Percentiles rank a stretch among this genome's conserved stretches.
phyloP scores from a whole-genome alignment of 1,140 invertebrate genomes.

The Leptestheria dahalacensis region DNA sequence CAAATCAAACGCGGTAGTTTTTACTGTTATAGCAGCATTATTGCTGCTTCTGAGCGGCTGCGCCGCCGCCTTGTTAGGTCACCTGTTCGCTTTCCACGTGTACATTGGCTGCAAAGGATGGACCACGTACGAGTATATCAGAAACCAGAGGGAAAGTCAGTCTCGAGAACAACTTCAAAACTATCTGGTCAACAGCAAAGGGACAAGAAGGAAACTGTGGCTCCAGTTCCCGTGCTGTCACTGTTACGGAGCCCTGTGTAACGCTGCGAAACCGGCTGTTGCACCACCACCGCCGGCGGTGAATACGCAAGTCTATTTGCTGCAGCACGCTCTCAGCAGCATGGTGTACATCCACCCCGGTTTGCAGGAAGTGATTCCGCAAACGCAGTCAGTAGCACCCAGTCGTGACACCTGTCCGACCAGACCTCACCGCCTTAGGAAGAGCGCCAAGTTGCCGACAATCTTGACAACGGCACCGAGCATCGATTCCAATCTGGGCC shows the following conservation, averaged over 20 bases:
- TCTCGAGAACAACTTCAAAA: background rate
- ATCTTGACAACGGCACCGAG: background rate
- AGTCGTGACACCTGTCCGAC: too few relatives aligned
- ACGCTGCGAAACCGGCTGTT: too few relatives aligned
- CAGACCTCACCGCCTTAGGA: too few relatives aligned
- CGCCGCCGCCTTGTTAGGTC: conserved; percentile 59
- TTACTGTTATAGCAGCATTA: conserved; percentile 26
- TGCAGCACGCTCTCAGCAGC: background rate
- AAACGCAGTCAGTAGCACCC: too few relatives aligned
- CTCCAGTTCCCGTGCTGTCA: conserved; percentile 9
- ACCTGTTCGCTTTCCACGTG: conserved; percentile 77
- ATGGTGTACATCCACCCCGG: conserved; percentile 11
- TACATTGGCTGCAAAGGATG: conserved; percentile 69
- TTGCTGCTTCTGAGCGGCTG: conserved; percentile 45
- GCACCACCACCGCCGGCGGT: background rate
- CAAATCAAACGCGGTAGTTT: conserved; percentile 25
- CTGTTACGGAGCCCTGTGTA: background rate
- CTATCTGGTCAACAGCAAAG: background rate
- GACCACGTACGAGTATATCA: conserved; percentile 72
- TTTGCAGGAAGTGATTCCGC: background rate
- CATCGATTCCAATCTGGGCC: background rate
- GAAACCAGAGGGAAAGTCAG: conserved; percentile 11
- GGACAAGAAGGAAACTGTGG: conserved; percentile 10
- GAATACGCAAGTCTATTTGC: background rate
- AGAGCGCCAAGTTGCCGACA: background rate